Percentiles rank a stretch among this genome's conserved stretches.
Conservation (phyloP, 2,888 invertebrate species). For the Latrodectus elegans region DNA sequence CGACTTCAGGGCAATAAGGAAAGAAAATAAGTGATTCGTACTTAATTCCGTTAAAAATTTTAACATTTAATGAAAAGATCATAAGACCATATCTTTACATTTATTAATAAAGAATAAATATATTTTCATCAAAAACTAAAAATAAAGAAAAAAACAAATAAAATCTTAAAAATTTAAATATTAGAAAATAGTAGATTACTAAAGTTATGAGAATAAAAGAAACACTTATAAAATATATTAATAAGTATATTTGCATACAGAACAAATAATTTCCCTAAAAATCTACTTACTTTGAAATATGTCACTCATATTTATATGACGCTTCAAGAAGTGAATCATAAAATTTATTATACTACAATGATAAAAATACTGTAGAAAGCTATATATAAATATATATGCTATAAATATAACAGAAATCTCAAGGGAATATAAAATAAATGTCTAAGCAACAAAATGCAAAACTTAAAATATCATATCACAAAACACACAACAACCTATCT, state of each 20-base stretch:
- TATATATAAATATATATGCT: background rate
- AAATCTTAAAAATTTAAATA: background rate
- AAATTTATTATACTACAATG: slow-evolving; percentile 9
- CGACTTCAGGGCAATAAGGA: background rate
- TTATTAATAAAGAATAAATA: too few relatives aligned
- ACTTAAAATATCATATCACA: background rate
- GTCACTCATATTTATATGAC: slow-evolving; percentile 48
- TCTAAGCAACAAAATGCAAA: background rate
- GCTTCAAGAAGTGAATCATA: slow-evolving; percentile 54
- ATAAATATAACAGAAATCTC: background rate
- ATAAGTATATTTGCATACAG: background rate
- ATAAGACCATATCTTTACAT: too few relatives aligned
- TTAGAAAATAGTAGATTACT: background rate
- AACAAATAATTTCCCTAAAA: background rate
- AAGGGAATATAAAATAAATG: background rate
- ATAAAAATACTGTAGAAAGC: background rate
- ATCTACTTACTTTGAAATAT: slow-evolving; percentile 35
- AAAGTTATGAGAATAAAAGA: too few relatives aligned
- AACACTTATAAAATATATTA: background rate
- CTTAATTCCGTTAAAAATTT: background rate
- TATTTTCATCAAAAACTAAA: background rate
- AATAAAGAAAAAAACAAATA: background rate
- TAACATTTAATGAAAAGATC: background rate
- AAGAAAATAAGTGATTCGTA: background rate
- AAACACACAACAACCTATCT: background rate